Evolutionary conservation across 1,140 invertebrate species (phyloP), one percentile per base, ranked within the genome.

Genomic region (Phymastichus coffea): DNA sequence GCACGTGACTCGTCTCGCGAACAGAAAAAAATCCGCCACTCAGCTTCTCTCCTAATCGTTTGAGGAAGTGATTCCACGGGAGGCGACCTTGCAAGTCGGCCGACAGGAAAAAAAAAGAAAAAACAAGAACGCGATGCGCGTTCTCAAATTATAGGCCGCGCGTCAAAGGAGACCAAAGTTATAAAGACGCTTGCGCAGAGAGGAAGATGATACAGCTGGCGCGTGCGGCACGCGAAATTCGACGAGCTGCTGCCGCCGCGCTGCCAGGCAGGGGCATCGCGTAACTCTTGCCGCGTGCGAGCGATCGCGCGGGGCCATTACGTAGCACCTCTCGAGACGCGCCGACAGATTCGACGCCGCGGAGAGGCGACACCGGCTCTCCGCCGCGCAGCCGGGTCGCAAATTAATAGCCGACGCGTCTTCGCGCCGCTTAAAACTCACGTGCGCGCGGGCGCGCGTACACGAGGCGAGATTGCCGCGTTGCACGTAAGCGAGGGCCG

Each of bases 71-170:
- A 38, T 38, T 47, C 22, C 6, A 20, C n/a, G n/a, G n/a, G n/a
- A n/a, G n/a, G 10, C 10, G 44, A 28, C 54, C 44, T 57, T 40
- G 54, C 22, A 17, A 8, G 15, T 12, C 4, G 2, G 2, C 23
- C n/a, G 10, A n/a, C n/a, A 53, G 15, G 20, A 41, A 37, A 41
- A 33, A 33, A 25, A 14, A 43, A 43, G 40, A 40, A 2, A 22
- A 40, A 17, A 41, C 33, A n/a, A n/a, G n/a, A n/a, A 17, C 8
- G 37, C 15, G 17, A 17, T 12, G 3, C 35, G 38, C 23, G 38
- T 41, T 57, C 54, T 57, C 54, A 57, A 51, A 58, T 58, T 38
- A 57, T 49, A 48, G 55, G 22, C 46, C 28, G 41, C 41, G 1
- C 28, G 30, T 33, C 46, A 41, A 33, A 43, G n/a, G 19, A 6